A percentile compares a stretch with the other conserved stretches of the same genome.
Conservation (phyloP, 2,113 vertebrate genomes). For the Mohoua ochrocephala region DNA sequence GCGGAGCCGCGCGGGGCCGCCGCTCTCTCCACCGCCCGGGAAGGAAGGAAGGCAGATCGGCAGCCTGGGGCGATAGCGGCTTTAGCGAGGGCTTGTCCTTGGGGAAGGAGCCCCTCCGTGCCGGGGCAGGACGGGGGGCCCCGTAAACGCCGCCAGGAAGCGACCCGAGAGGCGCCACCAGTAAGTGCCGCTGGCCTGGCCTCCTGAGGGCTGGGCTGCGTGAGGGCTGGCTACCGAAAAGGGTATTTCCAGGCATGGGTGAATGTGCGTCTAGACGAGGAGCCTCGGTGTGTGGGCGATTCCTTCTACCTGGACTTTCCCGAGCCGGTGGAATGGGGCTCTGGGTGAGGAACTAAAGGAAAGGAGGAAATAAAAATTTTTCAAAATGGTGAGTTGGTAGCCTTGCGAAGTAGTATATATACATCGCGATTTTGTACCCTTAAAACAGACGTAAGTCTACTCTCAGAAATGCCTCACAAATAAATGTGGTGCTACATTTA, state of each 20-base stretch:
- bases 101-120: not conserved
- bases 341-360: not conserved
- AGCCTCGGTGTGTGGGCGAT: not conserved
- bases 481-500: not conserved
- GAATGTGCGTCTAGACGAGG: not conserved
- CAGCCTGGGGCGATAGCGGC: not conserved
- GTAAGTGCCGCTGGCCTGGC: not conserved
- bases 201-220: not conserved
- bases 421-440: not conserved
- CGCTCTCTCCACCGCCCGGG: not conserved
- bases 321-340: not conserved
- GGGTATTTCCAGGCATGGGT: accelerated
- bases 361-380: too few species aligned
- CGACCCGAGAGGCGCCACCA: not conserved
- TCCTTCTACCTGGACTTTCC: too few species aligned
- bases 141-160: not conserved
- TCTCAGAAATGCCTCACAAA: not conserved
- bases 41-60: too few species aligned
- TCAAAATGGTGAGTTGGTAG: not conserved
- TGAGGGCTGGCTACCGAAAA: not conserved
- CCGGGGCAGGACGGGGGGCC: not conserved
- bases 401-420: accelerated
- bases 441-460: not conserved
- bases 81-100: too few species aligned
- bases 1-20: not conserved